Base-by-base conservation (phyloP, 1,140 invertebrate genomes). In the Zaprionus vittiger region DNA sequence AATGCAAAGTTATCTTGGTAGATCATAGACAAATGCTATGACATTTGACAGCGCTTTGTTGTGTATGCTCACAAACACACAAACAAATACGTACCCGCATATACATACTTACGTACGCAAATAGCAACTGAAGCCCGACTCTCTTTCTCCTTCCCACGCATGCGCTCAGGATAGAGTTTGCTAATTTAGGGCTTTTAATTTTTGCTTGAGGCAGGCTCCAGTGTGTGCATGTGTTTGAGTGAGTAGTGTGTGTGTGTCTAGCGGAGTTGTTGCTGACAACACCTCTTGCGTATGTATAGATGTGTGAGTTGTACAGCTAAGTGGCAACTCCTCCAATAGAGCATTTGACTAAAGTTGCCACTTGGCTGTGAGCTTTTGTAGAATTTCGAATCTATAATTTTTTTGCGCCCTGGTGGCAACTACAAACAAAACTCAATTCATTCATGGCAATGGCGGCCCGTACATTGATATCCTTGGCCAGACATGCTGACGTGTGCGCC, bases 121-220 rank as follows among this genome's bases (percentile, higher is more conserved):
- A 24, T 24, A 74, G 34, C 17, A 79, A 75, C 54, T 79, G 80
- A 59, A 83, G 79, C 54, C 54, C 49, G 24, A 47, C 44, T 75
- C 60, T 71, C 65, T 57, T 44, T 76, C 52, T 75, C 41, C 63
- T 80, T 81, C 69, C 59, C 72, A 84, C 84, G 84, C 84, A 90
- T 89, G 84, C 84, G 84, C 85, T 41, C 17, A 70, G 44, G 60
- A 31, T 66, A 79, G 84, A 81, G 81, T 86, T 90, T 81, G 71
- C 72, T 73, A 79, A 83, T 83, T 89, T 80, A 59, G 60, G 67
- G 62, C 47, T 91, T 85, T 91, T 85, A 85, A 73, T 91, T 90
- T 91, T 66, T 65, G 86, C 86, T 90, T 90, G 85, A 75, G 85
- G 85, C 85, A 90, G 85, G 79, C 82, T 85, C 82, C 56, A 77